Percentiles rank a stretch among this genome's conserved stretches.
Evolutionary conservation across 2,113 vertebrate species (phyloP).

Genomic region (Pseudonaja textilis): DNA sequence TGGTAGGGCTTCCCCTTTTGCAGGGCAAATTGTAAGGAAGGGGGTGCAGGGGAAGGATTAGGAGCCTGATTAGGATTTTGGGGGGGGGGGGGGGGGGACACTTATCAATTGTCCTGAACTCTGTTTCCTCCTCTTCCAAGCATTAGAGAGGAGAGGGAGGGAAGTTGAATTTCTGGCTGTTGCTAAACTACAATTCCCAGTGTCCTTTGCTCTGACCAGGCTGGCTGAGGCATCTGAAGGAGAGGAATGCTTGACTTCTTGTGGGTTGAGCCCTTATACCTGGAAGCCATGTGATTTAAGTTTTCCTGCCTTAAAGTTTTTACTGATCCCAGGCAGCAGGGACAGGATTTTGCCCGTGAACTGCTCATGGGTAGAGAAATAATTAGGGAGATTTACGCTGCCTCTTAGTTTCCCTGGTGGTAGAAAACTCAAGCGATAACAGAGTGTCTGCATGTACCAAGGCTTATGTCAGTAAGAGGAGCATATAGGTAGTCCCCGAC

Average conservation of each 20-base stretch:
- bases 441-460: background rate
- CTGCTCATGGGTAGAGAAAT: background rate
- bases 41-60: too few species aligned
- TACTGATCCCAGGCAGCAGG: background rate
- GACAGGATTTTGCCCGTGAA: background rate
- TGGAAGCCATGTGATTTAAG: background rate
- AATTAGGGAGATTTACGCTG: background rate
- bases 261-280: background rate
- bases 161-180: background rate
- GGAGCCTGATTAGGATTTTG: background rate
- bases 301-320: background rate
- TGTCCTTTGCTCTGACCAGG: background rate
- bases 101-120: background rate
- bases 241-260: background rate
- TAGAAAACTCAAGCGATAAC: background rate
- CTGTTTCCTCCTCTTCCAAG: background rate
- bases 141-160: background rate
- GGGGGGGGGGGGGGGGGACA: too few species aligned
- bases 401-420: background rate
- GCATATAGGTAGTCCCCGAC: background rate
- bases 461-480: background rate
- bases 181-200: background rate
- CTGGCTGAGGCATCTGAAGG: background rate
- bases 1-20: slow-evolving; percentile 59
- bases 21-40: background rate